These are phyloP conservation scores for Mechanitis mazaeus DNA, from an alignment of 2,888 invertebrate genomes.

Conservation along the genomic window DNA sequence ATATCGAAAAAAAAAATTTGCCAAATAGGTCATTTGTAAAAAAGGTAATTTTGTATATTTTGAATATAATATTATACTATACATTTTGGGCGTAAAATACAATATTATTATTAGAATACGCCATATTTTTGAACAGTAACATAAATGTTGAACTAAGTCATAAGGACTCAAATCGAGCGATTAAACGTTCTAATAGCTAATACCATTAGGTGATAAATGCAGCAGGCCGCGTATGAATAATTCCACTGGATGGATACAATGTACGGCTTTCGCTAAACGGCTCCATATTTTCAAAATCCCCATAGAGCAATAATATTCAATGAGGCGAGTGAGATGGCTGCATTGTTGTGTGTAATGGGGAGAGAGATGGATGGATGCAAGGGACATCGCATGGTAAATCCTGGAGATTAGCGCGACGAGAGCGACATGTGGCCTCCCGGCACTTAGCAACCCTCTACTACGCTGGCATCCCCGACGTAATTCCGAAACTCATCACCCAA, in stretches of 20 bases:
- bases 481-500: constrained; percentile 35
- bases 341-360: constrained; percentile 41
- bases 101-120: neutral
- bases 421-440: constrained; percentile 74
- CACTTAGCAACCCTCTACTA: constrained; percentile 59
- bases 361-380: constrained; percentile 49
- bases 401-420: constrained; percentile 74
- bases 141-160: constrained; percentile 23
- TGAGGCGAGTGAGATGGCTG: constrained; percentile 65
- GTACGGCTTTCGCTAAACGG: constrained; percentile 75
- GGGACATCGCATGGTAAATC: constrained; percentile 74
- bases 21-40: no score
- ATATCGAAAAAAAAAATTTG: no score
- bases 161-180: constrained; percentile 71
- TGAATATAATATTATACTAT: no score
- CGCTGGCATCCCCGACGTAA: constrained; percentile 35
- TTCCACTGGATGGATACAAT: constrained; percentile 73
- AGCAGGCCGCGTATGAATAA: constrained; percentile 72
- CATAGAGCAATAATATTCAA: constrained; percentile 77
- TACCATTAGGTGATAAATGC: constrained; percentile 77
- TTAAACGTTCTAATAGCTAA: constrained; percentile 72
- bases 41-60: no score
- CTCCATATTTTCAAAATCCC: constrained; percentile 77
- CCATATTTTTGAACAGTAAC: neutral
- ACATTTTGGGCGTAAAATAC: no score